phyloP scores from a whole-genome alignment of 2,888 invertebrate genomes.

The Quadroppia sp. region DNA sequence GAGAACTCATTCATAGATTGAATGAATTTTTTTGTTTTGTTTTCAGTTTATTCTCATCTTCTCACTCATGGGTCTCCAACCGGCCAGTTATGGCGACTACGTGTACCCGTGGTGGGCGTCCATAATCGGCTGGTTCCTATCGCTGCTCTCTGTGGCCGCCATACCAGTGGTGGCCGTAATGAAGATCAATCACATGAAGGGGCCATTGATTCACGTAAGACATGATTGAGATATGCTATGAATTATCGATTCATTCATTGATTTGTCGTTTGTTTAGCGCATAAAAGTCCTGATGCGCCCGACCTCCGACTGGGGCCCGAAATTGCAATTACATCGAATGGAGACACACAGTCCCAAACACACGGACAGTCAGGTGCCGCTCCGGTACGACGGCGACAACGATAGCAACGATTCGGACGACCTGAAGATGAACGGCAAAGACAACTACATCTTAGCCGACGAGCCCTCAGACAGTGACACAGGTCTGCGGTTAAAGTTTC shows the following conservation, averaged over 20 bases:
- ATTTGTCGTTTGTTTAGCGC: constrained; percentile 37
- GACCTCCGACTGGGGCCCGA: constrained; percentile 51
- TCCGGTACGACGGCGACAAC: constrained; percentile 46
- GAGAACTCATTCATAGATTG: no score
- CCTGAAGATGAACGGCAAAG: constrained; percentile 23
- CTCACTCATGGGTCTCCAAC: no score
- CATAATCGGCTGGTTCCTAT: constrained; percentile 33
- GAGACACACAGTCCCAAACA: constrained; percentile 49
- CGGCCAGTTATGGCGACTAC: constrained; percentile 33
- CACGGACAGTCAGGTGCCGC: constrained; percentile 49
- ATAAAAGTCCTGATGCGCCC: constrained; percentile 41
- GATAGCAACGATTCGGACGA: constrained; percentile 45
- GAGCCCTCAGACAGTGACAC: constrained; percentile 28
- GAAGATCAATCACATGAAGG: constrained; percentile 52
- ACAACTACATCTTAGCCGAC: constrained; percentile 3
- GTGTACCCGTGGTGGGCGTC: constrained; percentile 29
- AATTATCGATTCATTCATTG: background rate
- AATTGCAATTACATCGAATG: constrained; percentile 49
- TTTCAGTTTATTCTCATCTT: no score
- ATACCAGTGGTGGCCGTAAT: constrained; percentile 53
- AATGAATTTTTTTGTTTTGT: no score
- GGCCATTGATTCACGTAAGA: constrained; percentile 50
- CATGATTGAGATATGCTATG: background rate
- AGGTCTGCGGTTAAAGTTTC: constrained; percentile 44
- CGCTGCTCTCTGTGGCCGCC: background rate